Evolutionary conservation across 2,797 vertebrate species (phyloP).

Genomic region (Loris lydekkerianus): DNA sequence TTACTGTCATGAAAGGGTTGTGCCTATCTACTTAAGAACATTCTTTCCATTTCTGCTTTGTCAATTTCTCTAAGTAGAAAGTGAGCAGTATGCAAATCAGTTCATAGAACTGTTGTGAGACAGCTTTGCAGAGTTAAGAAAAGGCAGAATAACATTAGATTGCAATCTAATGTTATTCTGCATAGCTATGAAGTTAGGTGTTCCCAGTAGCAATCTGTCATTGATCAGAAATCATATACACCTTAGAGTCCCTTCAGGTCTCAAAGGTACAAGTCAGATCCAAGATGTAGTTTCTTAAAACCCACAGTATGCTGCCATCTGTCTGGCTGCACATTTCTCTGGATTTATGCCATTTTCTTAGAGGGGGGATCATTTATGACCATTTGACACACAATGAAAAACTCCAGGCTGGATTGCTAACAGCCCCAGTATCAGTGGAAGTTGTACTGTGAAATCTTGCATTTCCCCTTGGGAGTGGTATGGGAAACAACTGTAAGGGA

Average conservation of each 20-base stretch:
- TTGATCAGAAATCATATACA: background rate
- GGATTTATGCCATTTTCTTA: background rate
- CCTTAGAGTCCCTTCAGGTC: background rate
- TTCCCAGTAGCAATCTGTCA: background rate
- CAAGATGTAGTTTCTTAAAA: background rate
- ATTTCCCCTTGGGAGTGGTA: background rate
- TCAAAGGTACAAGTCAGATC: background rate
- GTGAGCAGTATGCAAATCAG: background rate
- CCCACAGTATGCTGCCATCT: background rate
- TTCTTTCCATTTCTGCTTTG: background rate
- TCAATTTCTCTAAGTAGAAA: background rate
- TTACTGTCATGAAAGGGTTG: background rate
- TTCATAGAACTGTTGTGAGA: background rate
- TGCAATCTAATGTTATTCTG: background rate
- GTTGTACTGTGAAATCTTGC: background rate
- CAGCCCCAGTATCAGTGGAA: background rate
- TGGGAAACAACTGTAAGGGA: background rate
- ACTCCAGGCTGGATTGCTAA: background rate
- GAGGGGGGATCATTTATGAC: background rate
- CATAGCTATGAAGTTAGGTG: background rate
- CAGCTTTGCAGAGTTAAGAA: background rate
- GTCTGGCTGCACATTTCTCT: background rate
- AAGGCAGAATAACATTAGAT: background rate
- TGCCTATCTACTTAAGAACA: background rate
- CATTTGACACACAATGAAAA: background rate